phyloP scores from a whole-genome alignment of 2,888 invertebrate species.

The Strigamia maritima region DNA sequence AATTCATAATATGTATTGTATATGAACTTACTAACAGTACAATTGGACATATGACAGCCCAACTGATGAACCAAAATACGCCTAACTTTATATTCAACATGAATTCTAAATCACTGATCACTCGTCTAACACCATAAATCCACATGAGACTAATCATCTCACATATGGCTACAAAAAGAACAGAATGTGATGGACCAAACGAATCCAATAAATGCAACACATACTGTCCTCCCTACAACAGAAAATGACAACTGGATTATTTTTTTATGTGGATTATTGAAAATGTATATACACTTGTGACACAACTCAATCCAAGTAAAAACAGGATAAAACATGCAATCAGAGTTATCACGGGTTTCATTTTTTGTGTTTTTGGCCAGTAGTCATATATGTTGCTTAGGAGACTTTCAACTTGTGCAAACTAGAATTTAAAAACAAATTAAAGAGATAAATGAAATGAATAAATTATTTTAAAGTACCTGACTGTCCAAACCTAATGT shows the following conservation, averaged over 20 bases:
- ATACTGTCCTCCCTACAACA: conserved; percentile 67
- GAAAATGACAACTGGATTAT: background rate
- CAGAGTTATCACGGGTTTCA: conserved; percentile 47
- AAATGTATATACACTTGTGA: conserved; percentile 38
- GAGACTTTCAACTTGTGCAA: conserved; percentile 51
- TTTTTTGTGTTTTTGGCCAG: conserved; percentile 49
- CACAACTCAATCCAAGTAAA: conserved; percentile 47
- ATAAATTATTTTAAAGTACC: conserved; percentile 40
- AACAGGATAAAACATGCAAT: conserved; percentile 46
- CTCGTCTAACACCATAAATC: conserved; percentile 62
- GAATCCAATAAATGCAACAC: conserved; percentile 69
- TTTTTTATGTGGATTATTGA: background rate
- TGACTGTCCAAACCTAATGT: conserved; percentile 46
- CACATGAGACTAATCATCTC: conserved; percentile 69
- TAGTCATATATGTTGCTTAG: conserved; percentile 52
- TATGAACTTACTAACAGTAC: background rate
- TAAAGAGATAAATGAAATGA: background rate
- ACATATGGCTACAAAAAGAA: conserved; percentile 66
- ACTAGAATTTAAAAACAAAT: conserved; percentile 45
- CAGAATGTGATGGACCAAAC: conserved; percentile 61
- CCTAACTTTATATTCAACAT: conserved; percentile 49
- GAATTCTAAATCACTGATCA: conserved; percentile 49
- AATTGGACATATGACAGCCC: conserved; percentile 53
- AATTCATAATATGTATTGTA: too few relatives aligned
- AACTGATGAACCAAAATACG: conserved; percentile 54